Base-by-base conservation (phyloP, 2,888 invertebrate genomes). In the Cancer borealis region DNA sequence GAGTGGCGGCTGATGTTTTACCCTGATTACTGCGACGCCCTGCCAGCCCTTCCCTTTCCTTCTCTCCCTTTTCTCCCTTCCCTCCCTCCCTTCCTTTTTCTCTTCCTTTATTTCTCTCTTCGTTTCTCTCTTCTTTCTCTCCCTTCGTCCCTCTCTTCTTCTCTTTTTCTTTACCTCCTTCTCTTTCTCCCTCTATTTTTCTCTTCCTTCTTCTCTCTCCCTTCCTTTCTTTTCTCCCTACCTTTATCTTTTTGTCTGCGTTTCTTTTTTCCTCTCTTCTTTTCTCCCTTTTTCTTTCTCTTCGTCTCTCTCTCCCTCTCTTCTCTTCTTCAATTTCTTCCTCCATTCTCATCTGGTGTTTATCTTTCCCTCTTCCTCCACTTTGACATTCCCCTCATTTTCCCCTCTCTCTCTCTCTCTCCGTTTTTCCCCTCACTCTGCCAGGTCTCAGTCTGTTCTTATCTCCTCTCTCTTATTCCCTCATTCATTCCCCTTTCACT, bases 1-100 rank as follows among this genome's bases (percentile, higher is more conserved):
- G 60, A 87, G 92, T 84, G 54, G 79, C 73, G 66, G 49, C 60
- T n/a, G 92, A 92, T 92, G 92, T 46, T 54, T 87, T n/a, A 49
- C 88, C 92, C 87, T 88, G 92, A 92, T 92, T 92, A 92, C 92
- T 92, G 54, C 92, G 84, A 17, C 26, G 87, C 46, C 30, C 45
- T 39, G 30, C 88, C 88, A 39, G 12, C 39, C 30, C 60, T 39
- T 66, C 47, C 66, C 30, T 39, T 91, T 21, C 91, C 21, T 79
- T 45, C 45, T 17, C 79, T 79, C 79, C 45, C 46, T 10, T 21
- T 39, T 30, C 30, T 26, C 73, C 21, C 47, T 79, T 45, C 17
- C 84, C 30, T 21, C 21, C 46, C 10, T 87, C 26, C 21, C 88
- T 49, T 39, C 39, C 4, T 60, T 12, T 88, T 14, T 49, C 39